Percentiles rank a stretch among this genome's conserved stretches.
Evolutionary conservation across 2,888 invertebrate genomes (phyloP).

Genomic region (Ligdia adustata): DNA sequence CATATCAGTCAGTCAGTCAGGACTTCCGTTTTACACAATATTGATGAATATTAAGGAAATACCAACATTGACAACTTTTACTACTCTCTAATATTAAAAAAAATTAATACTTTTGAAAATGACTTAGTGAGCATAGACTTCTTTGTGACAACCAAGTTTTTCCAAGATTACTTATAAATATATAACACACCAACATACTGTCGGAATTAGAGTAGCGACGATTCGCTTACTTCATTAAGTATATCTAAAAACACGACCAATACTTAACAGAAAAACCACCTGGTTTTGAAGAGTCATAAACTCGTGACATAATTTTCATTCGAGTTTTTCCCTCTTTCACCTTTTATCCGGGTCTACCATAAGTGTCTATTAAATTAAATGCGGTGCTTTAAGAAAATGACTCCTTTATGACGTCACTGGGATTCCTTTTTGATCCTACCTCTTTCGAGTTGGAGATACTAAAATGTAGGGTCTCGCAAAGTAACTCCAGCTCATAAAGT

Average conservation of each 20-base stretch:
- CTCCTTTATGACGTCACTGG: conserved; percentile 52
- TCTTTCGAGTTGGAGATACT: conserved; percentile 39
- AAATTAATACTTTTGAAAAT: no score
- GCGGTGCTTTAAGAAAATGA: conserved; percentile 55
- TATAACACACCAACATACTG: no score
- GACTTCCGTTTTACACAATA: no score
- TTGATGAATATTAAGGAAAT: no score
- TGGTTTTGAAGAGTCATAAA: conserved; percentile 14
- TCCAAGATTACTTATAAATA: no score
- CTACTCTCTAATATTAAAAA: no score
- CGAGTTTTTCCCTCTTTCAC: conserved; percentile 32
- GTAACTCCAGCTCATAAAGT: conserved; percentile 21
- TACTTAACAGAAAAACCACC: conserved; percentile 3
- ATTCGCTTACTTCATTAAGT: no score
- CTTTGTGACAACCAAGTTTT: no score
- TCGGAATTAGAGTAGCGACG: no score
- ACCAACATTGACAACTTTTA: no score
- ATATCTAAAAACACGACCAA: conserved; percentile 1
- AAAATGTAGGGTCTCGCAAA: conserved; percentile 30
- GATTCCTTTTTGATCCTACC: conserved; percentile 57
- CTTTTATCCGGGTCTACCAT: conserved; percentile 46
- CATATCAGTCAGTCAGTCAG: no score
- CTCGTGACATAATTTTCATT: conserved; percentile 32
- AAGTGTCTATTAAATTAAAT: conserved; percentile 61
- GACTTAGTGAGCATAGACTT: no score